phyloP scores from a whole-genome alignment of 2,888 invertebrate species.

The Temnothorax ravouxi region DNA sequence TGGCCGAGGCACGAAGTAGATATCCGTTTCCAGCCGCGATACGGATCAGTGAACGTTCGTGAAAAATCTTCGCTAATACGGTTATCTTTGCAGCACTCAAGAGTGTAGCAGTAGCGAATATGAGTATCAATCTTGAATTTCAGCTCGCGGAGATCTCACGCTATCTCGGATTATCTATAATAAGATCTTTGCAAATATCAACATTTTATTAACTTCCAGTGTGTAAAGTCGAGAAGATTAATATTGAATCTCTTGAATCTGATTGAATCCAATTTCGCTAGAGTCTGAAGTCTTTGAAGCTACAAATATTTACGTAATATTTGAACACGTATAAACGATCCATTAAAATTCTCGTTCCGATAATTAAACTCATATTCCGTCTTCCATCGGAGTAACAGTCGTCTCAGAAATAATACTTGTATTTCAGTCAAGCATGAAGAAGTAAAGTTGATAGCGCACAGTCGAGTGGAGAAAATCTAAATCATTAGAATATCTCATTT shows the following conservation, averaged over 20 bases:
- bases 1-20: slow-evolving; percentile 26
- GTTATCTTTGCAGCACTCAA: slow-evolving; percentile 25
- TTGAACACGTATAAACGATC: not conserved
- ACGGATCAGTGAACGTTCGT: slow-evolving; percentile 48
- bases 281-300: not conserved
- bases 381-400: not conserved
- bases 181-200: slow-evolving; percentile 18
- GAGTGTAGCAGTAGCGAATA: not conserved
- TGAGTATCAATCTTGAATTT: slow-evolving; percentile 40
- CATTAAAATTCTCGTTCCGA: slow-evolving; percentile 6
- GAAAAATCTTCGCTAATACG: slow-evolving; percentile 53
- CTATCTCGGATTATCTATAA: slow-evolving; percentile 10
- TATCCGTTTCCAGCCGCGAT: slow-evolving; percentile 49
- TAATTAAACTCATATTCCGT: slow-evolving; percentile 2
- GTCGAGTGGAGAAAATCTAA: not conserved
- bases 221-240: not conserved
- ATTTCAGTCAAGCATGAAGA: not conserved
- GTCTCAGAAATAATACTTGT: not conserved
- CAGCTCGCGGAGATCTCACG: not conserved
- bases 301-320: not conserved
- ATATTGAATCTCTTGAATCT: slow-evolving; percentile 19
- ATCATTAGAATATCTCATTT: not conserved
- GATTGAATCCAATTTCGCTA: not conserved
- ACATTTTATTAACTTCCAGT: not conserved
- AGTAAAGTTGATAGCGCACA: not conserved